Percentiles rank a stretch among this genome's conserved stretches.
Evolutionary conservation across 2,113 vertebrate genomes (phyloP).

Genomic region (Puma concolor): DNA sequence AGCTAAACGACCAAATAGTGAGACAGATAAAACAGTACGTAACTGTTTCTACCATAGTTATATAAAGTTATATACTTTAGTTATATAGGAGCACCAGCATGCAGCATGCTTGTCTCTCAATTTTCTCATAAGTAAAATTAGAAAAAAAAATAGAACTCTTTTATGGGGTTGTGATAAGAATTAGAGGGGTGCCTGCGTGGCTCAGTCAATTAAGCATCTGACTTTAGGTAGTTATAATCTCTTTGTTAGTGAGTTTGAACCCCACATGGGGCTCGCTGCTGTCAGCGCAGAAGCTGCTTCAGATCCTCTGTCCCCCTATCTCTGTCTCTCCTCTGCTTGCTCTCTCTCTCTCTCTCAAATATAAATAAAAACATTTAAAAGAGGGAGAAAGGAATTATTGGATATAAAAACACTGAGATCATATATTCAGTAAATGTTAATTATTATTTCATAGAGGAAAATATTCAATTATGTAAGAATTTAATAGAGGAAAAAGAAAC

Average conservation of each 20-base stretch:
- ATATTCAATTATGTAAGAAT: neutral
- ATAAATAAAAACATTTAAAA: no score
- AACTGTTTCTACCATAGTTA: neutral
- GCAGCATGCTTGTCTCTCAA: neutral
- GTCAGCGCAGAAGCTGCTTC: no score
- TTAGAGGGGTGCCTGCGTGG: neutral
- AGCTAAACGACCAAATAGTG: neutral
- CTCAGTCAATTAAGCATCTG: no score
- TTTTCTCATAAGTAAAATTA: slow-evolving; percentile 11
- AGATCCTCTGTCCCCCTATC: no score
- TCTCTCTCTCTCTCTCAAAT: no score
- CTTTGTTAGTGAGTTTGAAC: no score
- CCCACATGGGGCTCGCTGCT: no score
- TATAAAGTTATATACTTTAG: neutral
- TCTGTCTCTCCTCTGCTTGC: no score
- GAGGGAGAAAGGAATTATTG: neutral
- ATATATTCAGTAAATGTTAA: neutral
- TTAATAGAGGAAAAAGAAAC: neutral
- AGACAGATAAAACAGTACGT: neutral
- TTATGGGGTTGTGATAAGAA: neutral
- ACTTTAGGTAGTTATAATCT: no score
- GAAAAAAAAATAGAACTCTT: neutral
- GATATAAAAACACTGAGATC: neutral
- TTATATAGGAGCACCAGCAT: no score
- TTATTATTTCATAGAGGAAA: neutral